These are phyloP conservation scores for Echinometra lucunter DNA, from an alignment of 53 echinoderm and acorn worm species.

Conservation along the genomic window DNA sequence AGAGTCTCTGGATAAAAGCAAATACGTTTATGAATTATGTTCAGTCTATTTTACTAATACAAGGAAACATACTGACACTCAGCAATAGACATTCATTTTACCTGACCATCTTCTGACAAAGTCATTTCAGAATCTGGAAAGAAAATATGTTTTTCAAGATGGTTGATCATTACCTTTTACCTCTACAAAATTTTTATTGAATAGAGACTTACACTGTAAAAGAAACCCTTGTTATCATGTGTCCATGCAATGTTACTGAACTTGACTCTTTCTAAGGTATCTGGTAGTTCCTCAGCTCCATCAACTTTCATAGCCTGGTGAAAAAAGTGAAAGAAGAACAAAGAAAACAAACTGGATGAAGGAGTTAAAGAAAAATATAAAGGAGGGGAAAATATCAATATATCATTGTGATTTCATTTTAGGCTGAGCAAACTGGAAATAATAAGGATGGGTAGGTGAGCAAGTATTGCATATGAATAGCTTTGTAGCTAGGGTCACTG, in stretches of 20 bases:
- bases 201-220: conserved; percentile 88
- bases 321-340: neutral
- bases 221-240: conserved; percentile 95
- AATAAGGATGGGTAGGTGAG: too few relatives aligned
- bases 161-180: neutral
- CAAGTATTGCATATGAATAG: too few relatives aligned
- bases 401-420: too few relatives aligned
- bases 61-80: neutral
- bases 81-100: neutral
- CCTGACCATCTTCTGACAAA: neutral
- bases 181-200: neutral
- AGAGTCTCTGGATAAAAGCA: neutral
- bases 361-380: neutral
- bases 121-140: too few relatives aligned
- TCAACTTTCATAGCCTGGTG: conserved; percentile 85
- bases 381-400: too few relatives aligned
- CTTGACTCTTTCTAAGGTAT: conserved; percentile 92
- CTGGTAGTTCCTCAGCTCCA: conserved; percentile 78
- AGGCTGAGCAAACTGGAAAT: too few relatives aligned
- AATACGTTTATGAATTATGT: too few relatives aligned
- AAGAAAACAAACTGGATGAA: neutral
- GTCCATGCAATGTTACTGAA: conserved; percentile 96
- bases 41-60: too few relatives aligned
- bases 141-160: neutral
- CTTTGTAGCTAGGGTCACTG: too few relatives aligned